phyloP scores from a whole-genome alignment of 2,113 vertebrate genomes.

The Crotalus viridis region DNA sequence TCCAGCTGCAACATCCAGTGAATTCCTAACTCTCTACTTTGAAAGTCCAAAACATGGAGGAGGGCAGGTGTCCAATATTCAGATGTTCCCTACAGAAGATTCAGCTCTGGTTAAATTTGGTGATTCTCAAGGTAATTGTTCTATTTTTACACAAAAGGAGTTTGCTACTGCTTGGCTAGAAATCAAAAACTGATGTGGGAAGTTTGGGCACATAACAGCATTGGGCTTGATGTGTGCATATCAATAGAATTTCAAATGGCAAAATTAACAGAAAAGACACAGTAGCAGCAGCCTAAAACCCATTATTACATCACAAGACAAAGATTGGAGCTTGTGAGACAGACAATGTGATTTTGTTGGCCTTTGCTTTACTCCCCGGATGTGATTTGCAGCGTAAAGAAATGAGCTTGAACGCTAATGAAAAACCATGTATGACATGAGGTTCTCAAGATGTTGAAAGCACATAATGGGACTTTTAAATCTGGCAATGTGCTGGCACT shows the following conservation, averaged over 20 bases:
- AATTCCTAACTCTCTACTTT: constrained; percentile 75
- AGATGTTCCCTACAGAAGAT: constrained; percentile 64
- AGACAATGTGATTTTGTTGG: neutral
- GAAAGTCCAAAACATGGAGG: constrained; percentile 68
- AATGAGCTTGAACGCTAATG: neutral
- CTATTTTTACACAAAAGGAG: constrained; percentile 1
- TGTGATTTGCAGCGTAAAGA: neutral
- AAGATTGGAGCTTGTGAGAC: neutral
- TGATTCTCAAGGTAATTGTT: constrained; percentile 73
- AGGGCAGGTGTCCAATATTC: constrained; percentile 57
- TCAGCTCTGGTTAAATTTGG: constrained; percentile 79
- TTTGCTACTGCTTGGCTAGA: neutral
- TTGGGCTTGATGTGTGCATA: neutral
- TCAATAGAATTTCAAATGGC: neutral
- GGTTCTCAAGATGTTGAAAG: too few species aligned
- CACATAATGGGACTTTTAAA: too few species aligned
- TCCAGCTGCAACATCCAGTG: constrained; percentile 39
- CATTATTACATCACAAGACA: neutral
- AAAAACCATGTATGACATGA: too few species aligned
- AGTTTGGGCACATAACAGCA: neutral
- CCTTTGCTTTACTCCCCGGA: too few species aligned
- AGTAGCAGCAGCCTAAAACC: neutral
- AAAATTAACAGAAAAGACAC: neutral
- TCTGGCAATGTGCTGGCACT: too few species aligned
- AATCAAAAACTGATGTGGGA: neutral